Percentiles rank a stretch among this genome's conserved stretches.
These are phyloP conservation scores for Tragelaphus scriptus DNA, from an alignment of 2,113 vertebrate species.

Conservation along the genomic window DNA sequence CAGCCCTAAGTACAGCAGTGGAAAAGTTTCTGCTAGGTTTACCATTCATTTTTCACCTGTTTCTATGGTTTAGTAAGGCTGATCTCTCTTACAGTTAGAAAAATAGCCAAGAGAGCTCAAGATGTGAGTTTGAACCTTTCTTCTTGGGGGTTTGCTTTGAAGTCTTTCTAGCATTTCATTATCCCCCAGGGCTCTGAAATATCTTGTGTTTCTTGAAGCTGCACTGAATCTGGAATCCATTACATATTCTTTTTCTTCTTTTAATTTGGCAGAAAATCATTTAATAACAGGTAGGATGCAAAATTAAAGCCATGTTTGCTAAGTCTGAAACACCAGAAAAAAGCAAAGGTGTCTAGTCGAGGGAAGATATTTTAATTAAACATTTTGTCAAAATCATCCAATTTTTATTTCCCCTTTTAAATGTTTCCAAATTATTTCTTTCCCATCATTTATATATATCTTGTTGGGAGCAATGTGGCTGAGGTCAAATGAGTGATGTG, in stretches of 20 bases:
- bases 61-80: slow-evolving; percentile 44
- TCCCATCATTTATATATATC: background rate
- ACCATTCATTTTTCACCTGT: slow-evolving; percentile 73
- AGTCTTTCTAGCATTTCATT: slow-evolving; percentile 74
- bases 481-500: slow-evolving; percentile 18
- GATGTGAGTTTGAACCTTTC: slow-evolving; percentile 61
- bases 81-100: slow-evolving; percentile 55
- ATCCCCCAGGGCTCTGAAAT: slow-evolving; percentile 68
- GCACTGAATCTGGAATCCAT: slow-evolving; percentile 74
- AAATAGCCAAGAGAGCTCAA: slow-evolving; percentile 61
- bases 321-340: slow-evolving; percentile 33
- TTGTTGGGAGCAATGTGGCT: background rate
- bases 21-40: background rate
- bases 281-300: slow-evolving; percentile 57
- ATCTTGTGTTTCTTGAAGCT: slow-evolving; percentile 73
- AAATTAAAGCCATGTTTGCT: slow-evolving; percentile 52
- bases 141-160: slow-evolving; percentile 72
- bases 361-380: background rate
- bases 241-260: slow-evolving; percentile 43
- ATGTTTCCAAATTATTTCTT: background rate
- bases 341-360: background rate
- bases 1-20: background rate
- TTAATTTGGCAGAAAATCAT: slow-evolving; percentile 33
- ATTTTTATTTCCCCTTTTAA: background rate
- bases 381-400: background rate